Evolutionary conservation across 2,113 vertebrate genomes (phyloP).

Genomic region (Ardeotis arabs): DNA sequence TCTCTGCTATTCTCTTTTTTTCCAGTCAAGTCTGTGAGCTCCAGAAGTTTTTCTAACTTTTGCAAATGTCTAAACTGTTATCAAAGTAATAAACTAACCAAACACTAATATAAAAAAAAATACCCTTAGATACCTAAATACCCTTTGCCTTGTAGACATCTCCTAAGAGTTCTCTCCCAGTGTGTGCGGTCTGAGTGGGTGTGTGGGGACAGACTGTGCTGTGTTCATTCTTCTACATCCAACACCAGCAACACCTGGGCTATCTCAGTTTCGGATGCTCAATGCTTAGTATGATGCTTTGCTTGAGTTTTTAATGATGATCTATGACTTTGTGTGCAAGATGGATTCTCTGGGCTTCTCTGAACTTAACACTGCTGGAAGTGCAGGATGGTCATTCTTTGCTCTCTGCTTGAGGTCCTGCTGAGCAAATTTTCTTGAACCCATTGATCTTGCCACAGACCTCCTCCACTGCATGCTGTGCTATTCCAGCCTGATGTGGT

Average conservation of each 20-base stretch:
- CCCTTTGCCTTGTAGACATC: background rate
- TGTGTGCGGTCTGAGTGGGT: background rate
- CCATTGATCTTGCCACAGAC: background rate
- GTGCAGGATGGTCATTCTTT: background rate
- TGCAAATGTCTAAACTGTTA: background rate
- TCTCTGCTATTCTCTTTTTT: background rate
- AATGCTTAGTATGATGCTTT: background rate
- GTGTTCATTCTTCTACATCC: background rate
- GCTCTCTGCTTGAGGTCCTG: background rate
- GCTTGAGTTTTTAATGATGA: background rate
- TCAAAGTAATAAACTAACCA: background rate
- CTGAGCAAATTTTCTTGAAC: background rate
- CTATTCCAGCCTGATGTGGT: background rate
- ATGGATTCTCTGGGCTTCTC: background rate
- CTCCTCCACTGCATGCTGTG: background rate
- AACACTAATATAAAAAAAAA: background rate
- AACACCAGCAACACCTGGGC: background rate
- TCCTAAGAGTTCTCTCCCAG: background rate
- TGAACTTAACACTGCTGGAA: background rate
- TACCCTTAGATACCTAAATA: background rate
- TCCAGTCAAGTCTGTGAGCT: background rate
- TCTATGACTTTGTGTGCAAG: background rate
- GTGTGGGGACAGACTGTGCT: background rate
- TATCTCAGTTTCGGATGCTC: background rate
- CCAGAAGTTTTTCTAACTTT: background rate